A percentile compares a stretch with the other conserved stretches of the same genome.
phyloP scores from a whole-genome alignment of 2,113 vertebrate species.

The Pitta sordida region DNA sequence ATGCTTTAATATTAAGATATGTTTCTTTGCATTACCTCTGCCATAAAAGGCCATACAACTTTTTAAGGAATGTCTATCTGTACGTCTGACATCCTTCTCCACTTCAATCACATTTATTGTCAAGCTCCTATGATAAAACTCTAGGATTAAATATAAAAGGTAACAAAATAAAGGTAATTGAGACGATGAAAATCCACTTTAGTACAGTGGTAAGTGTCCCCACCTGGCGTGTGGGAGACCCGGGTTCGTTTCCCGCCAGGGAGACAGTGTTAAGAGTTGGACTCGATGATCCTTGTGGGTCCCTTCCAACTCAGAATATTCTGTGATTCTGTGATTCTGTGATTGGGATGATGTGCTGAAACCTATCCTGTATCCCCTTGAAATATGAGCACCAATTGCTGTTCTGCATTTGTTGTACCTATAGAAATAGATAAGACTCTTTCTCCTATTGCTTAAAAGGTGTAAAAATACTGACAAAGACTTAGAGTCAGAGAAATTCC shows the following conservation, averaged over 20 bases:
- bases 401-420: neutral
- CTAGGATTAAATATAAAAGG: neutral
- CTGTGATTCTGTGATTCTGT: too few relatives aligned
- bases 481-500: neutral
- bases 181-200: too few relatives aligned
- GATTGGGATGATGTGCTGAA: neutral
- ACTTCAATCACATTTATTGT: neutral
- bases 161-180: neutral
- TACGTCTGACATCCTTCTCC: neutral
- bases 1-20: neutral
- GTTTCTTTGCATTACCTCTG: neutral
- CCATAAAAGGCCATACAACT: neutral
- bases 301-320: too few relatives aligned
- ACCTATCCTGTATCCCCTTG: neutral
- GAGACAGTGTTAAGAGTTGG: too few relatives aligned
- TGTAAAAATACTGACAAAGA: neutral
- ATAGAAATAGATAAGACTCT: neutral
- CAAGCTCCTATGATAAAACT: neutral
- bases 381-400: accelerated
- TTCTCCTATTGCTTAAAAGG: neutral
- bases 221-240: too few relatives aligned
- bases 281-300: too few relatives aligned
- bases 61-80: neutral
- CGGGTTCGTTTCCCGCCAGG: too few relatives aligned
- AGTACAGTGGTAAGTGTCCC: too few relatives aligned